Evolutionary conservation across 2,797 vertebrate species (phyloP).

Genomic region (Hemibagrus guttatus): DNA sequence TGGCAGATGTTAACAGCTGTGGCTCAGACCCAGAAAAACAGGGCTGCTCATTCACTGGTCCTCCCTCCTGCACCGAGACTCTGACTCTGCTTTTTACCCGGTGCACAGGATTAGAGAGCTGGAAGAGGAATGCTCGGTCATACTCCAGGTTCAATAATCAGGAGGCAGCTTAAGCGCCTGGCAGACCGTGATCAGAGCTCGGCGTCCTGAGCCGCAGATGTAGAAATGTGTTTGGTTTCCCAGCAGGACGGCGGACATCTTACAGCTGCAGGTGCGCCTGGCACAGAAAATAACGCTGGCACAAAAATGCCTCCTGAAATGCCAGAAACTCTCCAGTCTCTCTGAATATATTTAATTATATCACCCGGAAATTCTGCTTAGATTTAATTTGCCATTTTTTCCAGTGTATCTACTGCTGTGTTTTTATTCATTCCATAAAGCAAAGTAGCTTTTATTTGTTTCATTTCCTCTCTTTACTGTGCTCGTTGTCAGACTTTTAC

Average conservation of each 20-base stretch:
- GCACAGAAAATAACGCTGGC: not conserved
- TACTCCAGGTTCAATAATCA: conserved; percentile 12
- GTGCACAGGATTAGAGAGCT: not conserved
- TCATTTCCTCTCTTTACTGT: not conserved
- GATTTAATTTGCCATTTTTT: not conserved
- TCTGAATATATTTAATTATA: not conserved
- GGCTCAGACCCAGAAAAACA: not conserved
- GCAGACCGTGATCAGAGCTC: not conserved
- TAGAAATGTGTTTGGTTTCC: not conserved
- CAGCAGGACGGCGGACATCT: not conserved
- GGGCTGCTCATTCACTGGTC: conserved; percentile 4
- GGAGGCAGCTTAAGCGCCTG: not conserved
- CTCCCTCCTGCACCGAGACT: not conserved
- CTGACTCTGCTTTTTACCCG: not conserved
- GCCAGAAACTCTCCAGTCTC: not conserved
- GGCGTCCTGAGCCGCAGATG: not conserved
- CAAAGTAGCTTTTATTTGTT: not conserved
- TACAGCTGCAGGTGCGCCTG: not conserved
- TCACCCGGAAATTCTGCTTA: not conserved
- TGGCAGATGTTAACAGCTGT: conserved; percentile 44
- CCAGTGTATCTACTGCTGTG: not conserved
- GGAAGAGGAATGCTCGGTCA: not conserved
- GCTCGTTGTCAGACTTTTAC: not conserved
- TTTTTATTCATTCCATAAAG: not conserved
- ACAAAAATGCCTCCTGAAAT: not conserved